Conservation (phyloP, 2,888 invertebrate genomes). For the Dolichomitus sp. region DNA sequence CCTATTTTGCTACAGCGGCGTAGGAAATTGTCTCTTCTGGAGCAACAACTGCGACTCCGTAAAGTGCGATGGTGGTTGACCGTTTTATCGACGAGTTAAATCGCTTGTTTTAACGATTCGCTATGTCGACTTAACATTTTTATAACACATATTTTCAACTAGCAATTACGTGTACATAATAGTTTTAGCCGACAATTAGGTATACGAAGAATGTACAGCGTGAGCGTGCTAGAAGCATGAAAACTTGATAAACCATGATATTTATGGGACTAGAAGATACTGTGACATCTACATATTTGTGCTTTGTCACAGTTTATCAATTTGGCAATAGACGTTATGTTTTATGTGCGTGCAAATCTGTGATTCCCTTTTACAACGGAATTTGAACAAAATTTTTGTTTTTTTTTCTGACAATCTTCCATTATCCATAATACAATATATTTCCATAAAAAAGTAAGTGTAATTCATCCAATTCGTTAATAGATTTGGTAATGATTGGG, state of each 20-base stretch:
- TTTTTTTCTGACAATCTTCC: not conserved
- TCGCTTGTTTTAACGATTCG: not conserved
- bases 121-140: slow-evolving; percentile 3
- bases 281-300: not conserved
- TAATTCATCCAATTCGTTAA: not conserved
- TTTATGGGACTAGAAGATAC: not conserved
- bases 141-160: slow-evolving; percentile 13
- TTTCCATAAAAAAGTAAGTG: not conserved
- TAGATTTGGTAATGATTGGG: not conserved
- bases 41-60: slow-evolving; percentile 91
- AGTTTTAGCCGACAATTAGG: not conserved
- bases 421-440: not conserved
- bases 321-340: not conserved
- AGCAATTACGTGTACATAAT: slow-evolving; percentile 12
- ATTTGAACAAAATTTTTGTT: not conserved
- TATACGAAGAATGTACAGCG: slow-evolving; percentile 1
- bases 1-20: slow-evolving; percentile 98
- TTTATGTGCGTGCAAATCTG: slow-evolving; percentile 27
- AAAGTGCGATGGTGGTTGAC: slow-evolving; percentile 81
- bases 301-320: not conserved
- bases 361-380: slow-evolving; percentile 18
- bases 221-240: too few species aligned
- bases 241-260: not conserved
- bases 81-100: slow-evolving; percentile 1
- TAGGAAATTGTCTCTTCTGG: slow-evolving; percentile 98